Conservation (phyloP, 2,113 vertebrate species). For the Brachionichthys hirsutus region DNA sequence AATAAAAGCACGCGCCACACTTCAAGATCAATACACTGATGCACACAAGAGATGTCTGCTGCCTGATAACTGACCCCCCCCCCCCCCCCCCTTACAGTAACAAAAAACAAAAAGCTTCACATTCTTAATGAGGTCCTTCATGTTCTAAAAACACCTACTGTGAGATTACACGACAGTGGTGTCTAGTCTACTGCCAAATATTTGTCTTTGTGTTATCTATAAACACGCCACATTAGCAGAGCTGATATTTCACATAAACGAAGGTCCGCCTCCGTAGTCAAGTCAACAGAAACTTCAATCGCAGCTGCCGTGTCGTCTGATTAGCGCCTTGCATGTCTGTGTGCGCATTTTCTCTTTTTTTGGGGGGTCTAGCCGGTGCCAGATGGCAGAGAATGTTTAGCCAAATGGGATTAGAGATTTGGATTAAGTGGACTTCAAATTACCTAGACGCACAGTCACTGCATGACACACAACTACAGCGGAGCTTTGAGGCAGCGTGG, state of each 20-base stretch:
- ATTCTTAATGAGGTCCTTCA: constrained; percentile 43
- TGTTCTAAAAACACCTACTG: constrained; percentile 13
- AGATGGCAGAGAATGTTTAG: constrained; percentile 79
- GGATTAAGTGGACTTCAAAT: constrained; percentile 74
- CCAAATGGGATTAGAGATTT: constrained; percentile 79
- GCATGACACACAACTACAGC: constrained; percentile 57
- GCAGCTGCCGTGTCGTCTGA: constrained; percentile 40
- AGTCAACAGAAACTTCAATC: constrained; percentile 10
- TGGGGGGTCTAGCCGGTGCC: constrained; percentile 66
- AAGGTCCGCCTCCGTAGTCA: not conserved
- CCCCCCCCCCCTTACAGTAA: constrained; percentile 6
- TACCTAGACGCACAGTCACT: constrained; percentile 69
- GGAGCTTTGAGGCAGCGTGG: constrained; percentile 5
- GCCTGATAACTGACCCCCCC: too few relatives aligned
- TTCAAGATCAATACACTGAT: not conserved
- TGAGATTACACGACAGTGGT: constrained; percentile 30
- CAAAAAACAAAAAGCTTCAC: constrained; percentile 13
- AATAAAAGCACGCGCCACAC: not conserved
- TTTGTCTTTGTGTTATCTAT: constrained; percentile 24
- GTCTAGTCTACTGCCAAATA: constrained; percentile 34
- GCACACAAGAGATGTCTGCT: constrained; percentile 4
- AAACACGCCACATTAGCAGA: not conserved
- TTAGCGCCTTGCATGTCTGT: constrained; percentile 34
- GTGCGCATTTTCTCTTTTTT: constrained; percentile 23
- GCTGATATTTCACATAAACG: not conserved